A percentile compares a stretch with the other conserved stretches of the same genome.
phyloP scores from a whole-genome alignment of 1,140 invertebrate genomes.

The Eciton burchellii region DNA sequence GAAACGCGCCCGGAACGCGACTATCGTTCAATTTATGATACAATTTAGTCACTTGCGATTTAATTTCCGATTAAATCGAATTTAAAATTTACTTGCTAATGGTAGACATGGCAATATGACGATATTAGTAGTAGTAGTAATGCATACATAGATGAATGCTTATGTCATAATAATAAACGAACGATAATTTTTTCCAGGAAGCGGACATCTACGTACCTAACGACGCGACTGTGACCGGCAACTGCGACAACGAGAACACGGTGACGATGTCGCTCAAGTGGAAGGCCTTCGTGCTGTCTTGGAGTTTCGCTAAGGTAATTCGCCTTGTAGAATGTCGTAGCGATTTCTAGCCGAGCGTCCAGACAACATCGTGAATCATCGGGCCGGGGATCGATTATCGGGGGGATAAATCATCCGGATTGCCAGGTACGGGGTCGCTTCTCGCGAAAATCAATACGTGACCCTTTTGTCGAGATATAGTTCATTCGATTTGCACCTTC shows the following conservation, averaged over 20 bases:
- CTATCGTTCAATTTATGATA: too few species aligned
- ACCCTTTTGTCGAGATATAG: conserved; percentile 31
- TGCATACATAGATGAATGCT: too few species aligned
- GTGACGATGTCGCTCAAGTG: conserved; percentile 90
- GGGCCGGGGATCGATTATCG: not conserved
- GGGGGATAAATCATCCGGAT: not conserved
- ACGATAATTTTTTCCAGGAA: conserved; percentile 83
- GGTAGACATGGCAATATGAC: too few species aligned
- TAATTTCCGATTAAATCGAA: too few species aligned
- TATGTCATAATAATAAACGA: too few species aligned
- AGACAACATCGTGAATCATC: conserved; percentile 17
- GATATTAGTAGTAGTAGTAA: too few species aligned
- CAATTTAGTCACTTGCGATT: too few species aligned
- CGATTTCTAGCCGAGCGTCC: not conserved
- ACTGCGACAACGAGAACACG: conserved; percentile 89
- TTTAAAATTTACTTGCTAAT: too few species aligned
- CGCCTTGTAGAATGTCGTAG: not conserved
- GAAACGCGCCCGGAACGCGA: too few species aligned
- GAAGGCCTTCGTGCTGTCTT: conserved; percentile 89
- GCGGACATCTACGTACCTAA: conserved; percentile 89
- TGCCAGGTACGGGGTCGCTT: not conserved
- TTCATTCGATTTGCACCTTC: conserved; percentile 37
- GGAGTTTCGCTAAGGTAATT: conserved; percentile 90
- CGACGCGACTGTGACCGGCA: conserved; percentile 87
- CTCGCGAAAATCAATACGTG: conserved; percentile 31